Conservation (phyloP, 2,113 vertebrate species). For the Capreolus pygargus region DNA sequence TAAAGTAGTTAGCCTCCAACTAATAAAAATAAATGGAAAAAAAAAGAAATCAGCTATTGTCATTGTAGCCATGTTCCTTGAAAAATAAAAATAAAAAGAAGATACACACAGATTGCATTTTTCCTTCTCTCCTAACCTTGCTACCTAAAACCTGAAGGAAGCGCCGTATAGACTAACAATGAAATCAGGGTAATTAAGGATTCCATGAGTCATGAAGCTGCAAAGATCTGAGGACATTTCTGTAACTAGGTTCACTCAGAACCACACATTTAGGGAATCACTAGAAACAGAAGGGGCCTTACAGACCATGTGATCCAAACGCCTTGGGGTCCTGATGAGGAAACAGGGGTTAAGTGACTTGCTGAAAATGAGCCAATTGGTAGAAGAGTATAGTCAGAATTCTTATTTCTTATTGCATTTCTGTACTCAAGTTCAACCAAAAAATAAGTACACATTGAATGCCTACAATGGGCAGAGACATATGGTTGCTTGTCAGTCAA, state of each 20-base stretch:
- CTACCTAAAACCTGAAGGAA: neutral
- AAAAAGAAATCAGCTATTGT: no score
- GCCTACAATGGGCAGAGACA: neutral
- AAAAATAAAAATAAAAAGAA: neutral
- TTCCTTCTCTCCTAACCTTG: slow-evolving; percentile 31
- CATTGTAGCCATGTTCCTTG: no score
- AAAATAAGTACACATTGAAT: neutral
- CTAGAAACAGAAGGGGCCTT: neutral
- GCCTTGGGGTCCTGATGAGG: neutral
- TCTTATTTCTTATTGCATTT: neutral
- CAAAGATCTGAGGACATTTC: neutral
- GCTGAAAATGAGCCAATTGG: neutral
- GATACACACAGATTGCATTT: neutral
- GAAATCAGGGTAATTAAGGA: neutral
- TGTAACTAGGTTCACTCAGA: neutral
- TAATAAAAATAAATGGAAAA: no score
- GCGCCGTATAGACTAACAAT: neutral
- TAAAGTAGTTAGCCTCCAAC: no score
- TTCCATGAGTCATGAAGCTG: accelerated
- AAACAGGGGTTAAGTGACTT: neutral
- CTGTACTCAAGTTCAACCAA: neutral
- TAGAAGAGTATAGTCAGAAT: neutral
- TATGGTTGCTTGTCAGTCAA: neutral
- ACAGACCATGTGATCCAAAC: neutral
- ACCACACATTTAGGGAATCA: neutral